A percentile compares a stretch with the other conserved stretches of the same genome.
Conservation (phyloP, 2,888 invertebrate species). For the Diploptera punctata region DNA sequence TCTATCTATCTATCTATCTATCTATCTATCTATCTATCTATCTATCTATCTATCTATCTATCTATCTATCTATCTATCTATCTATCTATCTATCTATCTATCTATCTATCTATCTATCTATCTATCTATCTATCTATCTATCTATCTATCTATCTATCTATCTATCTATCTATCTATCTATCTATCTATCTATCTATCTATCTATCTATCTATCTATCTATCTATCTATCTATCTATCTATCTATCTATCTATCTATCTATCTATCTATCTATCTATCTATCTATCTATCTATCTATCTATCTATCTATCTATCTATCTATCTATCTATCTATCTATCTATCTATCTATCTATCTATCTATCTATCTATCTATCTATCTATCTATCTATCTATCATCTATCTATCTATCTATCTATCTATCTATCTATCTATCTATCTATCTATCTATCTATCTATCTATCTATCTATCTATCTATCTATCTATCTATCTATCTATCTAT, state of each 20-base stretch:
- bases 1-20: neutral
- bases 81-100: neutral
- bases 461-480: neutral
- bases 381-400: too few species aligned
- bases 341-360: neutral
- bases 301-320: neutral
- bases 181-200: neutral
- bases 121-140: neutral
- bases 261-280: neutral
- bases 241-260: neutral
- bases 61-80: neutral
- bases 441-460: neutral
- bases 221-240: neutral
- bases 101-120: neutral
- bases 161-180: neutral
- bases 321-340: neutral
- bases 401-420: neutral
- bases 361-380: neutral
- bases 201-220: neutral
- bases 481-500: neutral
- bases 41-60: neutral
- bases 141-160: neutral
- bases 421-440: neutral
- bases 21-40: neutral
- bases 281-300: neutral